These are phyloP conservation scores for Mythimna ferrago DNA, from an alignment of 2,888 invertebrate species.

Conservation along the genomic window DNA sequence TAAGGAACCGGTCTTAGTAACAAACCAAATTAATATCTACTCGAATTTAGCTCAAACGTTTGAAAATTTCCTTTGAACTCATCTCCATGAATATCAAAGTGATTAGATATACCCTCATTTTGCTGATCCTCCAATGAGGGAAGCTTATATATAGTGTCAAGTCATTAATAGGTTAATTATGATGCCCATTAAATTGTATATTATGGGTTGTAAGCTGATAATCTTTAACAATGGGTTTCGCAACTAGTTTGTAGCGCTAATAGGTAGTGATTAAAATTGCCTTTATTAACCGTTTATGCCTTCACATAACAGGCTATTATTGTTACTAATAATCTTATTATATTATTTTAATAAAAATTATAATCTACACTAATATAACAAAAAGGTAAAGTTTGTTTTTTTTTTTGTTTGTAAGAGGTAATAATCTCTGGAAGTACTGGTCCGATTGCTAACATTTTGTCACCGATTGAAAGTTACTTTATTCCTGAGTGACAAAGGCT, in stretches of 20 bases:
- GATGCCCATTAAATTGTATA: constrained; percentile 21
- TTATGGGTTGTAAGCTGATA: constrained; percentile 18
- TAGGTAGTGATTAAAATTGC: constrained; percentile 1
- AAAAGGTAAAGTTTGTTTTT: no score
- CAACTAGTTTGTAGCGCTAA: background rate
- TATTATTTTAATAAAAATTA: no score
- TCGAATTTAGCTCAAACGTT: background rate
- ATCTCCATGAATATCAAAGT: constrained; percentile 18
- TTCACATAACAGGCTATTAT: background rate
- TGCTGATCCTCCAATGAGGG: constrained; percentile 18
- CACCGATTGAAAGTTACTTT: no score
- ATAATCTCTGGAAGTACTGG: no score
- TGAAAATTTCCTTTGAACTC: constrained; percentile 23
- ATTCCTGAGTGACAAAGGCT: no score
- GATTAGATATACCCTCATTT: constrained; percentile 21
- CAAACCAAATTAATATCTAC: background rate
- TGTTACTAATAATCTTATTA: background rate
- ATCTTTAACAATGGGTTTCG: constrained; percentile 17
- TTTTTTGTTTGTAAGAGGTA: no score
- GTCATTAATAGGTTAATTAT: constrained; percentile 36
- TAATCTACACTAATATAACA: no score
- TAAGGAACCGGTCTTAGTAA: background rate
- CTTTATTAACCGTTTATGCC: background rate
- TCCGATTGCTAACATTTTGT: no score
- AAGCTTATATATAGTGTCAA: constrained; percentile 25